These are phyloP conservation scores for Solenodon paradoxus DNA, from an alignment of 2,113 vertebrate genomes.

Conservation along the genomic window DNA sequence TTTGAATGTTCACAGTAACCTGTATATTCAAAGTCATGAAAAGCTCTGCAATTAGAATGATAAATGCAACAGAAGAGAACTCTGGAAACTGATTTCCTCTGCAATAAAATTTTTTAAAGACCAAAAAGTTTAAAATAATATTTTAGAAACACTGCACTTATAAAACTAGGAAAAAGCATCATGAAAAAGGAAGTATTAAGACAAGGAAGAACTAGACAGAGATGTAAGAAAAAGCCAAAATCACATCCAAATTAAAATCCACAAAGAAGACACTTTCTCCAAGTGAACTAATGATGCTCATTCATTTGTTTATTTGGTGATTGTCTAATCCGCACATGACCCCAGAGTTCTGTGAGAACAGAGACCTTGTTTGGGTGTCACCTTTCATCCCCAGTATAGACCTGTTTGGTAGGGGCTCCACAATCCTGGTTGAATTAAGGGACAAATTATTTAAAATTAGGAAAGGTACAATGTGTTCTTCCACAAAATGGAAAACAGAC, in stretches of 20 bases:
- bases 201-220: neutral
- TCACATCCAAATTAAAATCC: neutral
- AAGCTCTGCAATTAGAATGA: neutral
- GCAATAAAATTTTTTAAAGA: neutral
- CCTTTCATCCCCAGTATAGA: neutral
- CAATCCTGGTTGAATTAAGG: neutral
- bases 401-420: too few relatives aligned
- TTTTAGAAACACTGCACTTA: neutral
- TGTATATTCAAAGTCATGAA: too few relatives aligned
- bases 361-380: neutral
- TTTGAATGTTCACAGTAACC: neutral
- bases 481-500: neutral
- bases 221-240: neutral
- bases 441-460: neutral
- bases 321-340: too few relatives aligned
- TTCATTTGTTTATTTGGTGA: neutral
- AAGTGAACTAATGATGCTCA: neutral
- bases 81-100: neutral
- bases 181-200: neutral
- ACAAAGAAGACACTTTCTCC: neutral
- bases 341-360: neutral
- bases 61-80: neutral
- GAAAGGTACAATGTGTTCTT: neutral
- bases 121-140: neutral
- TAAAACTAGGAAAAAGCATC: neutral